Conservation (phyloP, 1,140 invertebrate genomes). For the Drosophila mojavensis region DNA sequence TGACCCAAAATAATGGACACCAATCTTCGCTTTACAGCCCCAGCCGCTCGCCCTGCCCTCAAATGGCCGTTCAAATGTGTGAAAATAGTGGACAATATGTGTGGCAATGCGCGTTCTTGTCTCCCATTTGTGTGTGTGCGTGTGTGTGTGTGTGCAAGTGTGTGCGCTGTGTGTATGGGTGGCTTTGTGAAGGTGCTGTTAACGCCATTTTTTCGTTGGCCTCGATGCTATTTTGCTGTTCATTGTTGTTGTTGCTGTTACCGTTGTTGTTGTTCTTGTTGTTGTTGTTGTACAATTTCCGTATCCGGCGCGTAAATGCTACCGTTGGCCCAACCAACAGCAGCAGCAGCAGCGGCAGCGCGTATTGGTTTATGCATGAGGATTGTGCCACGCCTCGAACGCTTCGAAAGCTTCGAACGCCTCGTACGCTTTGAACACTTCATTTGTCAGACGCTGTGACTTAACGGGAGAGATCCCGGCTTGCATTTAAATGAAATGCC, state of each 20-base stretch:
- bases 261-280: constrained; percentile 69
- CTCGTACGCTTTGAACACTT: constrained; percentile 54
- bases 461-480: constrained; percentile 25
- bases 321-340: constrained; percentile 25
- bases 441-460: constrained; percentile 64
- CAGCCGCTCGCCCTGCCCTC: constrained; percentile 1
- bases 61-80: constrained; percentile 65
- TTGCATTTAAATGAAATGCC: constrained; percentile 66
- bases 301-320: constrained; percentile 75
- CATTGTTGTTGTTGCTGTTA: constrained; percentile 61
- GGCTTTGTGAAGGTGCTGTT: constrained; percentile 52
- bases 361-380: constrained; percentile 80
- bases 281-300: constrained; percentile 69
- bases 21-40: constrained; percentile 40
- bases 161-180: constrained; percentile 27
- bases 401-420: constrained; percentile 14
- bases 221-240: constrained; percentile 68
- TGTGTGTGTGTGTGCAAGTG: constrained; percentile 5
- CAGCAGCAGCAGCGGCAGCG: constrained; percentile 13
- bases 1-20: constrained; percentile 63
- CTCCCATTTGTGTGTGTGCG: constrained; percentile 42
- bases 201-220: constrained; percentile 61
- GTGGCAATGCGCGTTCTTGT: constrained; percentile 49
- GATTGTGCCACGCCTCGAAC: constrained; percentile 37
- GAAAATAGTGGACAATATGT: constrained; percentile 78